These are phyloP conservation scores for Rostratula benghalensis DNA, from an alignment of 2,113 vertebrate species.

Conservation along the genomic window DNA sequence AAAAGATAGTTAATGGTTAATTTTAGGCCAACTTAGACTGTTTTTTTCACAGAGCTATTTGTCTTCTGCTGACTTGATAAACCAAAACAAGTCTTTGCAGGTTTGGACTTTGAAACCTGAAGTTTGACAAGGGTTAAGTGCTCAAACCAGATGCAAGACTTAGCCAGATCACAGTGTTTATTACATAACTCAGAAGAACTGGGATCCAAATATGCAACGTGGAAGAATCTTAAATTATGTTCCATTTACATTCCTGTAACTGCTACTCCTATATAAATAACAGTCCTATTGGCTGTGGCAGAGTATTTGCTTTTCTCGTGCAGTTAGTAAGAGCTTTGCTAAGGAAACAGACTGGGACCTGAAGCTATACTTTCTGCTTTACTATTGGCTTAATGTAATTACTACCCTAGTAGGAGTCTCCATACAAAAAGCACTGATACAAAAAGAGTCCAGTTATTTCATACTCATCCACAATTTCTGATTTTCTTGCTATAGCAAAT, in stretches of 20 bases:
- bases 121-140: not conserved
- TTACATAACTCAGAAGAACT: not conserved
- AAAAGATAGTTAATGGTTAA: conserved; percentile 29
- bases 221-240: conserved; percentile 23
- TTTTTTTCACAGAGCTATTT: not conserved
- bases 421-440: not conserved
- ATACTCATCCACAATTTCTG: not conserved
- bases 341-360: not conserved
- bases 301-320: conserved; percentile 3
- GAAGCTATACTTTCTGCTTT: not conserved
- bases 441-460: not conserved
- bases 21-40: not conserved
- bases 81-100: not conserved
- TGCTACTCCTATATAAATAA: not conserved
- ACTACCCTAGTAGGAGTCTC: not conserved
- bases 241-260: not conserved
- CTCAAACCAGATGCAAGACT: not conserved
- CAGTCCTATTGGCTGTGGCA: not conserved
- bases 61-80: not conserved
- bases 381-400: not conserved
- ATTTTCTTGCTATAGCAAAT: not conserved
- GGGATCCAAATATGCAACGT: not conserved
- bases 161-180: not conserved
- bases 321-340: not conserved
- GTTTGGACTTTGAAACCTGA: conserved; percentile 5